Conservation (phyloP, 2,797 vertebrate species). For the Cossypha polioptera region DNA sequence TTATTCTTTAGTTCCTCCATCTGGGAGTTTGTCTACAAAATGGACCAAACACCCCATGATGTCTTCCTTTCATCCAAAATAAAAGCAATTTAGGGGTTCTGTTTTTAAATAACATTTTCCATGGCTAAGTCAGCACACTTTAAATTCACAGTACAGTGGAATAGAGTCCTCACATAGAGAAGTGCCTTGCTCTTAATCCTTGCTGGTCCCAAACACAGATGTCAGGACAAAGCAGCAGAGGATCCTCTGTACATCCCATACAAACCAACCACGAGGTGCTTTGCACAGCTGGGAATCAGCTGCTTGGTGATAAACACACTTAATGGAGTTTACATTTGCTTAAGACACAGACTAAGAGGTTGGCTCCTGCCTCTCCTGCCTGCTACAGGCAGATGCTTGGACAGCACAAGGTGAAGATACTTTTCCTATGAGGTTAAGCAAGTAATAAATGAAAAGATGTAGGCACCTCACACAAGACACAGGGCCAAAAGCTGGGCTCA, state of each 20-base stretch:
- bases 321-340: not conserved
- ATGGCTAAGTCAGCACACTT: not conserved
- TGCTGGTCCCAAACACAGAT: not conserved
- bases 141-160: not conserved
- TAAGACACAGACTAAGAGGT: not conserved
- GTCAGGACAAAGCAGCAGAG: not conserved
- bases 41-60: rapidly evolving
- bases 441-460: not conserved
- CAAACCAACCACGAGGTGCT: not conserved
- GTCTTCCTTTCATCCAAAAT: not conserved
- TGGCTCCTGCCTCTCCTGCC: not conserved
- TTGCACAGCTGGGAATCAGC: not conserved
- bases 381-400: not conserved
- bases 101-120: not conserved
- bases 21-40: not conserved
- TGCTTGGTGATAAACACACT: not conserved
- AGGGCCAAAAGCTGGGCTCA: not conserved
- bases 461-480: not conserved
- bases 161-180: not conserved
- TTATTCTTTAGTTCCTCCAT: not conserved
- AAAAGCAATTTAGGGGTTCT: not conserved
- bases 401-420: not conserved
- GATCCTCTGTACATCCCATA: not conserved
- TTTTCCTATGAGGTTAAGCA: not conserved
- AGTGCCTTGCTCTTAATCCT: not conserved